phyloP scores from a whole-genome alignment of 2,113 vertebrate species.

The Amblyopsis rosae region DNA sequence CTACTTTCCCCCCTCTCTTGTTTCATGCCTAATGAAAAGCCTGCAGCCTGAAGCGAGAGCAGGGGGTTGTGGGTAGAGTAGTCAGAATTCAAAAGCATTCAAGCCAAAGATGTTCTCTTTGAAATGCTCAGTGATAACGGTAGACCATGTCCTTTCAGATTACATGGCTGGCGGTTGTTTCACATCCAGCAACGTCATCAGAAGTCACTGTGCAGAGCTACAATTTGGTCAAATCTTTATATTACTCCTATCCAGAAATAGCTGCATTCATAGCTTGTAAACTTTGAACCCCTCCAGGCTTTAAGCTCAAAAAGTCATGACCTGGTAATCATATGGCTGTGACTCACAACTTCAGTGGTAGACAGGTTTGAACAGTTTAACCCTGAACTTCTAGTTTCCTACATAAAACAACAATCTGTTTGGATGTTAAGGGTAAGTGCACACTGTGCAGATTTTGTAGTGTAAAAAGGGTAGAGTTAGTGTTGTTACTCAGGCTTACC shows the following conservation, averaged over 20 bases:
- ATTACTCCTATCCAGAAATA: conserved; percentile 54
- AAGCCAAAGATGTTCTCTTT: not conserved
- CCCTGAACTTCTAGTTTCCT: conserved; percentile 40
- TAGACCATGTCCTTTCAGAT: conserved; percentile 33
- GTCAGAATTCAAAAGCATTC: conserved; percentile 4
- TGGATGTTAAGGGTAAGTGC: not conserved
- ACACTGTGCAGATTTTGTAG: no score
- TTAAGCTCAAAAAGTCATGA: conserved; percentile 64
- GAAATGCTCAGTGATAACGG: not conserved
- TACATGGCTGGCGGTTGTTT: conserved; percentile 45
- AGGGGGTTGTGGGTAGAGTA: not conserved
- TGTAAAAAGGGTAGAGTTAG: no score
- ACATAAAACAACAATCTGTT: conserved; percentile 27
- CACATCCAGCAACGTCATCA: conserved; percentile 43
- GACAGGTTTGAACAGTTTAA: conserved; percentile 30
- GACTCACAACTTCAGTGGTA: conserved; percentile 37
- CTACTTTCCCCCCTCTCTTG: conserved; percentile 59
- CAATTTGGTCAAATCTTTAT: conserved; percentile 17
- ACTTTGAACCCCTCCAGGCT: conserved; percentile 59
- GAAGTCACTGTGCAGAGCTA: conserved; percentile 39
- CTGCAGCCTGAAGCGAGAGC: conserved; percentile 24
- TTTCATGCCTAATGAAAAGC: conserved; percentile 53
- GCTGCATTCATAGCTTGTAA: conserved; percentile 53
- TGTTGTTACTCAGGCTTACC: no score
- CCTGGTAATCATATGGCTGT: conserved; percentile 55